A percentile compares a stretch with the other conserved stretches of the same genome.
phyloP scores from a whole-genome alignment of 2,797 vertebrate species.

The Mus caroli region DNA sequence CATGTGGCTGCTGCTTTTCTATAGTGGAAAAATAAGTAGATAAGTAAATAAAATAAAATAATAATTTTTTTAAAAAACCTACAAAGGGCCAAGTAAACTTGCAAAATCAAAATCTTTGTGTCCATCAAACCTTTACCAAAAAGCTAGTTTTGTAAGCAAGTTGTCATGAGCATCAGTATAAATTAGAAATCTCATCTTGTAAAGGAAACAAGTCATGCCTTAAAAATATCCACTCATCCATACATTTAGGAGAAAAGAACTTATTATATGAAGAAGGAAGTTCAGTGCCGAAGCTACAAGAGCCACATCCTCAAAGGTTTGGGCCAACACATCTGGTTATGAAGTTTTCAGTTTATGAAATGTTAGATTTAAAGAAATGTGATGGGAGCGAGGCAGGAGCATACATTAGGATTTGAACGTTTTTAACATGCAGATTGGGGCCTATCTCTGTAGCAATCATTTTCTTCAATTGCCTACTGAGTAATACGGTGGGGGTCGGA shows the following conservation, averaged over 20 bases:
- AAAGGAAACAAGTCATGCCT: neutral
- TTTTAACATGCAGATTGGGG: conserved; percentile 62
- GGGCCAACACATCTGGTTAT: conserved; percentile 64
- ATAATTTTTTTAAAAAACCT: neutral
- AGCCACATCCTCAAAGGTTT: neutral
- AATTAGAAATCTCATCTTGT: conserved; percentile 44
- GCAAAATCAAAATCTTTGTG: conserved; percentile 2
- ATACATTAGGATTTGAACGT: conserved; percentile 51
- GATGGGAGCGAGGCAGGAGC: conserved; percentile 46
- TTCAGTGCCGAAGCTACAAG: neutral
- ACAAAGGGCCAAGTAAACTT: neutral
- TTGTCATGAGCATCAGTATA: conserved; percentile 12
- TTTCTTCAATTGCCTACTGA: conserved; percentile 72
- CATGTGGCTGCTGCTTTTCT: neutral
- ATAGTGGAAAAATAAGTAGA: neutral
- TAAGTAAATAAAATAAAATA: neutral
- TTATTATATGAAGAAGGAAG: neutral
- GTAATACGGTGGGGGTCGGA: neutral
- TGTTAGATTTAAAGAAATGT: conserved; percentile 24
- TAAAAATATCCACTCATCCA: conserved; percentile 21
- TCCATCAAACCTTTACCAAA: conserved; percentile 25
- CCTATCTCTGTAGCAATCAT: conserved; percentile 67
- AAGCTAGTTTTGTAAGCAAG: conserved; percentile 42
- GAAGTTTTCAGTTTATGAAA: conserved; percentile 57
- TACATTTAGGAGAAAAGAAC: conserved; percentile 31